Evolutionary conservation across 1,140 invertebrate species (phyloP).

Genomic region (Drosophila pallidifrons): DNA sequence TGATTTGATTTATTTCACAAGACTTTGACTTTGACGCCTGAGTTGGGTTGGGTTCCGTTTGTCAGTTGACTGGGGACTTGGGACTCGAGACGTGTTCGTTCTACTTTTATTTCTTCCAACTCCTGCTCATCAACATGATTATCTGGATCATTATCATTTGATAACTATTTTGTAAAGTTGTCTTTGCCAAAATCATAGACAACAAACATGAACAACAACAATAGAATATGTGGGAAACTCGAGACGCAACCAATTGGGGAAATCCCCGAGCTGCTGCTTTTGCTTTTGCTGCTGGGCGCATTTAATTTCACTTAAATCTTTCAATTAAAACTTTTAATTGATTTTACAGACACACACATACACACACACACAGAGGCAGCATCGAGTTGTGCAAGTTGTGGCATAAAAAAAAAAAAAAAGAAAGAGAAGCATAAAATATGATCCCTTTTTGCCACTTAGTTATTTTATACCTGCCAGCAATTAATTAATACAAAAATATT

Average conservation of each 20-base stretch:
- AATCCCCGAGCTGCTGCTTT: neutral
- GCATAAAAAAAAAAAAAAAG: conserved; percentile 27
- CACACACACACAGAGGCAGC: neutral
- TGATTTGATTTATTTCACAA: conserved; percentile 57
- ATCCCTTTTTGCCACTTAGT: conserved; percentile 11
- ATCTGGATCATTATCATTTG: neutral
- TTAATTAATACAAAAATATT: conserved; percentile 35
- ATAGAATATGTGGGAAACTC: neutral
- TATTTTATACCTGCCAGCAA: conserved; percentile 28
- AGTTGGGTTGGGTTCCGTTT: conserved; percentile 6
- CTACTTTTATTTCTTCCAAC: neutral
- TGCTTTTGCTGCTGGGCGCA: conserved; percentile 9
- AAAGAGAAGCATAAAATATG: conserved; percentile 29
- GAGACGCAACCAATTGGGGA: conserved; percentile 15
- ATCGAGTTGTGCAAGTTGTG: conserved; percentile 6
- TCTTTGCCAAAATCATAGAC: conserved; percentile 30
- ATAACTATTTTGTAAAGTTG: conserved; percentile 34
- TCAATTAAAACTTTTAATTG: conserved; percentile 79
- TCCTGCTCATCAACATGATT: neutral
- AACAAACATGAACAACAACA: conserved; percentile 2
- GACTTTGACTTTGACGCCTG: conserved; percentile 32
- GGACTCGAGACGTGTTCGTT: too few relatives aligned
- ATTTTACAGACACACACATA: conserved; percentile 50
- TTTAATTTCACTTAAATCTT: conserved; percentile 77
- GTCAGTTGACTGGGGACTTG: too few relatives aligned